Base-by-base conservation (phyloP, 2,113 vertebrate genomes). In the Glaucidium brasilianum region DNA sequence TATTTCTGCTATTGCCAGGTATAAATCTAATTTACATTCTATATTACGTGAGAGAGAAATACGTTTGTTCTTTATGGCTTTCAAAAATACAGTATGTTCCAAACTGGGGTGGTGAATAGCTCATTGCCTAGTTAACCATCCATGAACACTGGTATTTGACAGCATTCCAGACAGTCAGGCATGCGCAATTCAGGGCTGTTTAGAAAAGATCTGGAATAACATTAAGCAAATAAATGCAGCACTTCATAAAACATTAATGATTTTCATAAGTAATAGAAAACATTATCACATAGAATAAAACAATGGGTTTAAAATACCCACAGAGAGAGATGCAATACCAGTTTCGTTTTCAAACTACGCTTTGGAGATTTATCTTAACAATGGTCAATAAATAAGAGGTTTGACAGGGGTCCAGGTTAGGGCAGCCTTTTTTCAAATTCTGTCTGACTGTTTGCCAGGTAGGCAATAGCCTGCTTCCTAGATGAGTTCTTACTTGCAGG, bases 171-270 rank as follows among this genome's bases (percentile, higher is more conserved):
- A 32, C 50, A 92, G 62, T 29, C 73, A 92, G 73, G 60, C 60
- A 74, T 69, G 25, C 67, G 45, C 4, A 0, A 47, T 77, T 64
- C 85, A 34, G 59, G 64, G 58, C 60, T 89, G 41, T 69, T 96
- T 58, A 66, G 72, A 82, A 96, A 30, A 89, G 68, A 95, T 60
- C 63, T 81, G 39, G 23, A 96, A 90, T 92, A 90, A 72, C 49
- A 94, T 69, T 90, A 68, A 95, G 81, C 37, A 97, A 96, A 95
- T 75, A 96, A 93, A 94, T 49, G 25, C 45, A 85, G 20, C 55
- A 85, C 45, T 92, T 94, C 92, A 90, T 64, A 96, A 97, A 96
- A 88, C 63, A 96, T 82, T 85, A 84, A 94, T 78, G 58, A 93
- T 52, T 49, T 8, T 82, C 82, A 93, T 22, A 94, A 73, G 69